Conservation (phyloP, 1,140 invertebrate species). For the Globodera rostochiensis region DNA sequence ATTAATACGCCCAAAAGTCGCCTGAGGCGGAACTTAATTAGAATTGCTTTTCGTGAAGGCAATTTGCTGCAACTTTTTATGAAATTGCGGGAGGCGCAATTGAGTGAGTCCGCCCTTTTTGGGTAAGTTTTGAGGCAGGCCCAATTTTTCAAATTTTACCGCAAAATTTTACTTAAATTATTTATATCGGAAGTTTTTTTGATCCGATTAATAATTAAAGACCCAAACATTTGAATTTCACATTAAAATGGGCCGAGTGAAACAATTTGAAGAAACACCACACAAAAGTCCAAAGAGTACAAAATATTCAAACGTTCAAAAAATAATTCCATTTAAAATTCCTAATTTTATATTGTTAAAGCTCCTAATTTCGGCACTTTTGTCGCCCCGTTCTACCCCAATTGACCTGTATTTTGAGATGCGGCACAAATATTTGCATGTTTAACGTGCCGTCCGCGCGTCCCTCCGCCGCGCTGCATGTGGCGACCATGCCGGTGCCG, state of each 20-base stretch:
- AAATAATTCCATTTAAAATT: too few species aligned
- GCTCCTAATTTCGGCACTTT: not conserved
- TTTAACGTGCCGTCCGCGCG: slow-evolving; percentile 59
- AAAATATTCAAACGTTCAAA: not conserved
- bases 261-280: not conserved
- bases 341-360: too few species aligned
- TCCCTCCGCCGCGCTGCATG: slow-evolving; percentile 26
- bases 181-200: too few species aligned
- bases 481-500: not conserved
- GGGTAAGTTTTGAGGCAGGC: too few species aligned
- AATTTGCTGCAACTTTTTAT: not conserved
- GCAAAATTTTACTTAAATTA: too few species aligned
- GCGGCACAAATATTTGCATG: slow-evolving; percentile 67
- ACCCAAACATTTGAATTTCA: too few species aligned
- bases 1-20: slow-evolving; percentile 2
- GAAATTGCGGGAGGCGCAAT: too few species aligned
- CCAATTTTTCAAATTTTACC: too few species aligned
- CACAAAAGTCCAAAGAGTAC: not conserved
- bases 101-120: too few species aligned
- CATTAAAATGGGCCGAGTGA: not conserved
- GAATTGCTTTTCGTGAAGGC: not conserved
- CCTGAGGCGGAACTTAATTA: not conserved
- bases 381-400: not conserved
- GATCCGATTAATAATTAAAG: too few species aligned
- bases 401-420: slow-evolving; percentile 68